Evolutionary conservation across 1,140 invertebrate genomes (phyloP).

Genomic region (Drosophila kurseongensis): DNA sequence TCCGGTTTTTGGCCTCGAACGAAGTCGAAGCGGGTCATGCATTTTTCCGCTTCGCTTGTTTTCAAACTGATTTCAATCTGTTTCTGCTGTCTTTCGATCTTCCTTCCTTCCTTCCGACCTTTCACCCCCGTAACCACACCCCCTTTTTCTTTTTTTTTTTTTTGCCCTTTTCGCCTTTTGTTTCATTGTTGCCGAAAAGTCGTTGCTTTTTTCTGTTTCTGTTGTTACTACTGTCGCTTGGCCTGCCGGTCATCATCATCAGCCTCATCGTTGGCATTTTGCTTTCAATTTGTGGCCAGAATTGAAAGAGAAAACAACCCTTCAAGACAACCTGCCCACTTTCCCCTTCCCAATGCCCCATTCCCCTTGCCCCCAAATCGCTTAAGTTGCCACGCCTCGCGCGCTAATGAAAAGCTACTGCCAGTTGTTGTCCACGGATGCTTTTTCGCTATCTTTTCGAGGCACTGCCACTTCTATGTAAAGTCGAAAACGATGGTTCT

Average conservation of each 20-base stretch:
- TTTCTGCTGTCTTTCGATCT: constrained; percentile 72
- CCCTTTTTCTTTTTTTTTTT: constrained; percentile 8
- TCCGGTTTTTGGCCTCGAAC: constrained; percentile 34
- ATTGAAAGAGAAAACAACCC: constrained; percentile 51
- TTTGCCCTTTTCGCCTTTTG: constrained; percentile 38
- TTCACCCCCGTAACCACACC: constrained; percentile 2
- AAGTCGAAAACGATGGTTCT: background rate
- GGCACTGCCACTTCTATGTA: background rate
- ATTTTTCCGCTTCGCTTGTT: constrained; percentile 73
- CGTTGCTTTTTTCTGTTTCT: constrained; percentile 20
- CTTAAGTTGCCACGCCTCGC: constrained; percentile 43
- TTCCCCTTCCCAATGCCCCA: background rate
- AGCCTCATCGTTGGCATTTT: constrained; percentile 53
- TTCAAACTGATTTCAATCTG: constrained; percentile 78
- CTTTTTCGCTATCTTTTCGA: constrained; percentile 15
- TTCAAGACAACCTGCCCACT: constrained; percentile 28
- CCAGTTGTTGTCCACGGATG: constrained; percentile 18
- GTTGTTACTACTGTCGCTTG: constrained; percentile 23
- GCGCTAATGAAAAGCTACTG: constrained; percentile 56
- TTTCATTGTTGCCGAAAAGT: constrained; percentile 74
- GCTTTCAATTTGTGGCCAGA: constrained; percentile 67
- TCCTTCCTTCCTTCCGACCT: constrained; percentile 28
- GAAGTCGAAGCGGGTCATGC: constrained; percentile 43
- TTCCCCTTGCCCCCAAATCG: constrained; percentile 9
- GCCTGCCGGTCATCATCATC: constrained; percentile 51